Conservation (phyloP, 2,113 vertebrate species). For the Cephalopterus ornatus region DNA sequence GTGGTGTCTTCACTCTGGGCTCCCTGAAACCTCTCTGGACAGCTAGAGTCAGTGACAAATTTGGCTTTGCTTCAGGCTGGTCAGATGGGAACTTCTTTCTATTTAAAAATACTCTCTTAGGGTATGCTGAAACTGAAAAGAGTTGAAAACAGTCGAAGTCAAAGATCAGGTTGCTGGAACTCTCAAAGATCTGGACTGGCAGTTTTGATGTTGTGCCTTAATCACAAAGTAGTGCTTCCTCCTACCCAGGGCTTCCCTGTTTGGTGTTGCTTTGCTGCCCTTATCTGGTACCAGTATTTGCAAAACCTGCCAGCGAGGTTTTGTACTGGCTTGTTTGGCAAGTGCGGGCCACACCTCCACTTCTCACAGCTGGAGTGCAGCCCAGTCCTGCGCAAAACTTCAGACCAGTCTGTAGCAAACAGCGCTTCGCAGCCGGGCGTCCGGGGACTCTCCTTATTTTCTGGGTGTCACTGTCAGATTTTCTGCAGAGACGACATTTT, state of each 20-base stretch:
- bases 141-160: background rate
- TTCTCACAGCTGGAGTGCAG: background rate
- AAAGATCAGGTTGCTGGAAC: background rate
- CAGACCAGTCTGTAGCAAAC: rapidly evolving
- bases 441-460: rapidly evolving
- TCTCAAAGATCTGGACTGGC: background rate
- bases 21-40: background rate
- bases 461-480: background rate
- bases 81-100: background rate
- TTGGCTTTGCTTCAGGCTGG: background rate
- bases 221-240: rapidly evolving
- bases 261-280: background rate
- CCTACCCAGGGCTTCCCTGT: background rate
- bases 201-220: background rate
- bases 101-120: background rate
- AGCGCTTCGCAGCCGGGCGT: rapidly evolving
- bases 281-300: background rate
- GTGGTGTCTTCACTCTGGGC: rapidly evolving
- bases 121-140: background rate
- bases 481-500: rapidly evolving
- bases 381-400: background rate
- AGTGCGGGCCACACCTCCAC: background rate
- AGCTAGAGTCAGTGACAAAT: background rate
- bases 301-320: background rate
- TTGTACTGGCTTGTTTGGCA: background rate